Evolutionary conservation across 2,888 invertebrate species (phyloP).

Genomic region (Steromphala cineraria): DNA sequence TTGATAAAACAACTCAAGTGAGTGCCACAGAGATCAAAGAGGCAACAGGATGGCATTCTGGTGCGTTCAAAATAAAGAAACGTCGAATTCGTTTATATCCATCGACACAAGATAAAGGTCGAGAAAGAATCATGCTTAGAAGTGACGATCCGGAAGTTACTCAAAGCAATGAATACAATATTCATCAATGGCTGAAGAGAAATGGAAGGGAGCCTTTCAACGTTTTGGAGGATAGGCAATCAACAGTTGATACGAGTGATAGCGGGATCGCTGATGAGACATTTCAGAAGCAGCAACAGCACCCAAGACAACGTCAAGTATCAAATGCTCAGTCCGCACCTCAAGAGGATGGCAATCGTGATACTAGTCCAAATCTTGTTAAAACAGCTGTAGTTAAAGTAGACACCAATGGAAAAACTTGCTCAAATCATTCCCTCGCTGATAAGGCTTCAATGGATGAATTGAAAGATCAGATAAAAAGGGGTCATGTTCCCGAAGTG

Average conservation of each 20-base stretch:
- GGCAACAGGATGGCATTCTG: conserved; percentile 30
- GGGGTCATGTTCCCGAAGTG: too few species aligned
- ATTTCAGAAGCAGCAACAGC: too few species aligned
- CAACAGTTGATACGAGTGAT: conserved; percentile 40
- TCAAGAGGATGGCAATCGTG: too few species aligned
- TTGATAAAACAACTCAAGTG: conserved; percentile 28
- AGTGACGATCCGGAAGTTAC: not conserved
- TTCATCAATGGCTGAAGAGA: not conserved
- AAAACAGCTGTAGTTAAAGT: too few species aligned
- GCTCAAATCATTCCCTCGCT: too few species aligned
- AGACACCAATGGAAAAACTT: too few species aligned
- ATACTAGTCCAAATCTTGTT: too few species aligned
- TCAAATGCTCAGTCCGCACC: too few species aligned
- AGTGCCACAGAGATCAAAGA: conserved; percentile 27
- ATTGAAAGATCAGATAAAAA: too few species aligned
- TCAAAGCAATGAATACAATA: not conserved
- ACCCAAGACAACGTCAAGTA: too few species aligned
- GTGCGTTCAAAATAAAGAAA: not conserved
- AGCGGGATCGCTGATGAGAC: conserved; percentile 34
- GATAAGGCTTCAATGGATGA: too few species aligned
- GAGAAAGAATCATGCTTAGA: not conserved
- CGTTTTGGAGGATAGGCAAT: conserved; percentile 21
- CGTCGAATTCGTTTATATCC: not conserved
- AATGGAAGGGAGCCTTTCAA: not conserved
- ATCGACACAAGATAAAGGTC: not conserved